Conservation (phyloP, 2,113 vertebrate species). For the Colistium nudipinnis region DNA sequence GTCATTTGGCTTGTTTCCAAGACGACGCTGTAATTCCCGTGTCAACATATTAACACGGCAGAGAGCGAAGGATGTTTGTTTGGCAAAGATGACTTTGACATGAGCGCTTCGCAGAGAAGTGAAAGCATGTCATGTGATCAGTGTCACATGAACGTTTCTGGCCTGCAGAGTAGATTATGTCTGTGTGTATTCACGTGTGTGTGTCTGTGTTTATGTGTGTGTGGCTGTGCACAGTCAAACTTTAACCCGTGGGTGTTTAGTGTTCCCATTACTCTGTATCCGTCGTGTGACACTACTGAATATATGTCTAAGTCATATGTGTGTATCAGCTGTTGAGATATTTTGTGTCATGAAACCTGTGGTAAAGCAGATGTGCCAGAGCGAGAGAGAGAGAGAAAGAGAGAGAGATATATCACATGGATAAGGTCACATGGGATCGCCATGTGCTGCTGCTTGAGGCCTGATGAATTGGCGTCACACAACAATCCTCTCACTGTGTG, state of each 20-base stretch:
- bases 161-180: neutral
- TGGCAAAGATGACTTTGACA: neutral
- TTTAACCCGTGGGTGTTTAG: conserved; percentile 11
- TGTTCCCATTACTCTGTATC: neutral
- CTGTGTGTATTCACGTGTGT: conserved; percentile 21
- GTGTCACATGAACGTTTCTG: conserved; percentile 11
- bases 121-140: conserved; percentile 32
- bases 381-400: conserved; percentile 16
- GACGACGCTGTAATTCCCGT: conserved; percentile 19
- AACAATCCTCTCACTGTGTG: conserved; percentile 59
- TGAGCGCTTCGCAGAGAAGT: neutral
- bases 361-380: conserved; percentile 56
- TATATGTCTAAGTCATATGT: conserved; percentile 6
- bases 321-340: conserved; percentile 28
- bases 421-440: conserved; percentile 72
- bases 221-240: neutral
- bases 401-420: conserved; percentile 54
- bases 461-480: conserved; percentile 48
- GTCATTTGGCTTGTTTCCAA: conserved; percentile 59
- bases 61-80: neutral
- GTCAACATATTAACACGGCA: conserved; percentile 10
- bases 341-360: conserved; percentile 22
- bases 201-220: neutral
- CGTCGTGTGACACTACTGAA: neutral
- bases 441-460: conserved; percentile 71